Evolutionary conservation across 30 jellyfish, hydroid and myxozoan species (phyloP), one percentile per base, ranked within the genome.

Genomic region (Turritopsis rubra): DNA sequence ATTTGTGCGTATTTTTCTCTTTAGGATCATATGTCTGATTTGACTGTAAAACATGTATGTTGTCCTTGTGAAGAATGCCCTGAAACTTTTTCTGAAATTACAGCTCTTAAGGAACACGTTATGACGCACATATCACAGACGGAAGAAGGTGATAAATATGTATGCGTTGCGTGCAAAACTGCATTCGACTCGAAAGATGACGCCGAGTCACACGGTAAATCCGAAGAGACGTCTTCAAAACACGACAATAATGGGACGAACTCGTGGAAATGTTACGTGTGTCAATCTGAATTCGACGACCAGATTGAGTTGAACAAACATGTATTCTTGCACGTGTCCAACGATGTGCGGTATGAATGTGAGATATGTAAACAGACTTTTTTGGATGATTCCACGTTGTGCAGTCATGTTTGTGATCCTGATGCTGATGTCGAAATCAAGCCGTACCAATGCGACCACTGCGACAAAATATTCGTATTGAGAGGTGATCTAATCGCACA

Each of bases 371-470:
- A 68, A 23, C 28, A 68, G 21, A 27, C 77, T 0, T 68, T 68
- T 68, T 9, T 68, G 19, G 30, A 68, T n/a, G 30, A 68, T 0
- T 16, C 28, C 16, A 27, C 28, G 31, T 68, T 68, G 21, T n/a
- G 30, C 28, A 23, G 77, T 68, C 77, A 68, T 22, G 30, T 68
- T 16, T 41, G 60, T 41, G 60, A 41, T 68, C 8, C 77, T 19
- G 77, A 68, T 68, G 28, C 8, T 9, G 19, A 68, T 9, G 28
- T 0, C 17, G 77, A 7, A 68, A 27, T n/a, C 23, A 27, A 68
- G 9, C 30, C 77, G 77, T 68, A n/a, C 19, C 77, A 27, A 17
- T 68, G 77, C 21, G 77, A 68, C 77, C 31, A 68, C 31, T 68
- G 77, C 77, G 77, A 68, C 21, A 68, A 68, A 68, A 68, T 27